Base-by-base conservation (phyloP, 1,140 invertebrate species). In the Frieseomelitta varia region DNA sequence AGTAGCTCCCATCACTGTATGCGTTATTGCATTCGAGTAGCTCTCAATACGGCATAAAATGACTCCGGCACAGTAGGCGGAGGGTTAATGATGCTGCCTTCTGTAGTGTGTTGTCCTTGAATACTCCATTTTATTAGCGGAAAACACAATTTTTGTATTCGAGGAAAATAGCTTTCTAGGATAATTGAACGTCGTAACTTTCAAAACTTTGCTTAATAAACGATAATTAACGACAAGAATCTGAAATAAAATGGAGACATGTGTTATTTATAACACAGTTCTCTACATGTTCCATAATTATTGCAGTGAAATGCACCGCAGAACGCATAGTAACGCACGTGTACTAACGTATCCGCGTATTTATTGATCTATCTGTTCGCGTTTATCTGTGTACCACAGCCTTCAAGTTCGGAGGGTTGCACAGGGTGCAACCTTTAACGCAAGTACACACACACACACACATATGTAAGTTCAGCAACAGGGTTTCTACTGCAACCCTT, bases 291-390 rank as follows among this genome's bases (percentile, higher is more conserved):
- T 1, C 0, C 10, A 30, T 21, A 21, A 10, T 63, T 14, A 47
- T 19, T 68, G 12, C 14, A 51, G 19, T 55, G 21, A 4, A 61
- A 39, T 79, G 53, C 34, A n/a, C 1, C 19, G 12, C 3, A 27
- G 51, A 77, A 34, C 56, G 58, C 80, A 68, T 27, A 34, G 68
- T 69, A 83, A 56, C 30, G 55, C 39, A 39, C 67, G 24, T 47
- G 24, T 39, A 47, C n/a, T 19, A 15, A 58, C 47, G 56, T 65
- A 27, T 58, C 15, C 24, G 27, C 24, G 30, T 78, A 71, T 79
- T 85, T 81, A 75, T 85, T 69, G 72, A 85, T 81, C 79, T 56
- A 85, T 80, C 56, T 68, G 34, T 34, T 24, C 55, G 27, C 76
- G 55, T 84, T 84, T 84, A 79, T 79, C 34, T 34, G 27, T n/a